These are phyloP conservation scores for Cabera pusaria DNA, from an alignment of 2,888 invertebrate species.

Conservation along the genomic window DNA sequence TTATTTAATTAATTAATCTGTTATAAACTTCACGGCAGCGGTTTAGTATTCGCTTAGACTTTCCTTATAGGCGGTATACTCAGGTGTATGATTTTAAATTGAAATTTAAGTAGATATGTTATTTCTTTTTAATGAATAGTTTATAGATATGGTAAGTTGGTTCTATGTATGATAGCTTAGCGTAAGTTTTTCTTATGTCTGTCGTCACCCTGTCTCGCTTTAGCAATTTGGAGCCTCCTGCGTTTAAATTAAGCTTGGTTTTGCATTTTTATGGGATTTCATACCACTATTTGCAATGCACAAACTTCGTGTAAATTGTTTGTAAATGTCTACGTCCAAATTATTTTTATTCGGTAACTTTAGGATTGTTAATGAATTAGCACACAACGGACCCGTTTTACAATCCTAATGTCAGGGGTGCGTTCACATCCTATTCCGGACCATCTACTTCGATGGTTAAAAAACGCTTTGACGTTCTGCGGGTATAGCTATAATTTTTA, in stretches of 20 bases:
- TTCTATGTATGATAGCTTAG: constrained; percentile 45
- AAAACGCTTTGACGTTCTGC: too few relatives aligned
- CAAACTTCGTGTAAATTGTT: constrained; percentile 17
- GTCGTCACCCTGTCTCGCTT: constrained; percentile 68
- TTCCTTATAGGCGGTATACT: constrained; percentile 21
- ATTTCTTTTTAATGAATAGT: too few relatives aligned
- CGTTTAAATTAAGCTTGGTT: constrained; percentile 25
- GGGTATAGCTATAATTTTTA: too few relatives aligned
- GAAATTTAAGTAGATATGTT: too few relatives aligned
- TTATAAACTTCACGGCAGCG: constrained; percentile 43
- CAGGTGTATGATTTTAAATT: too few relatives aligned
- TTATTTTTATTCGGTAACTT: too few relatives aligned
- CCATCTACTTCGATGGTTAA: too few relatives aligned
- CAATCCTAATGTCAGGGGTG: too few relatives aligned
- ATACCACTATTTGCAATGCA: constrained; percentile 19
- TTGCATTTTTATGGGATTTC: constrained; percentile 22
- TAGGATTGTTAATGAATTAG: too few relatives aligned
- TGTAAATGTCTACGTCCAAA: constrained; percentile 13
- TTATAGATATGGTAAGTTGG: too few relatives aligned
- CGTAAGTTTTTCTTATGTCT: constrained; percentile 28
- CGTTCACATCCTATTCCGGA: too few relatives aligned
- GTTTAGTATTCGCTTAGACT: constrained; percentile 52
- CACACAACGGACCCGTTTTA: too few relatives aligned
- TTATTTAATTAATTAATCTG: constrained; percentile 28
- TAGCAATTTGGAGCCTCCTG: constrained; percentile 38